These are phyloP conservation scores for Mystacornis crossleyi DNA, from an alignment of 2,113 vertebrate genomes.

Conservation along the genomic window DNA sequence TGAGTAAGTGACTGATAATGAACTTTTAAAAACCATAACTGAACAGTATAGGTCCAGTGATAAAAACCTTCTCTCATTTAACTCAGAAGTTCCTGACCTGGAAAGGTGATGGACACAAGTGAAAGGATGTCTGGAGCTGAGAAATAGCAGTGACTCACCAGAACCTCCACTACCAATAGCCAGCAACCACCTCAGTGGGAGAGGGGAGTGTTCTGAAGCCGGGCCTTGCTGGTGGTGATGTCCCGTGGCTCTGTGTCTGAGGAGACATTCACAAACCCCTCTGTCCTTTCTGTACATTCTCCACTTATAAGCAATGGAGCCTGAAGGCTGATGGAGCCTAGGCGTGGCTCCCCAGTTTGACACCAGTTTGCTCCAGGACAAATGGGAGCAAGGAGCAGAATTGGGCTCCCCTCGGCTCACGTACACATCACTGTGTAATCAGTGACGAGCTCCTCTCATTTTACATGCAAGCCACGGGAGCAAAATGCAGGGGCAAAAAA, in stretches of 20 bases:
- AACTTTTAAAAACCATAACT: not conserved
- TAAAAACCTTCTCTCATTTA: not conserved
- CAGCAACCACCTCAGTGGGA: fast-evolving
- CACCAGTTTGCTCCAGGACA: not conserved
- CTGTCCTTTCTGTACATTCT: not conserved
- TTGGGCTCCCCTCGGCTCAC: fast-evolving
- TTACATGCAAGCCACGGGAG: not conserved
- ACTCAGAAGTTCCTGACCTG: not conserved
- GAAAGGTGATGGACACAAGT: not conserved
- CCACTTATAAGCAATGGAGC: not conserved
- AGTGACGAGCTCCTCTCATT: not conserved
- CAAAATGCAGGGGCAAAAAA: not conserved
- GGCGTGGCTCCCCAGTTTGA: not conserved
- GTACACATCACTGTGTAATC: not conserved
- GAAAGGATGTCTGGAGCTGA: not conserved
- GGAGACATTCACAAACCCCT: not conserved
- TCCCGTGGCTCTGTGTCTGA: not conserved
- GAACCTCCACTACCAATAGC: not conserved
- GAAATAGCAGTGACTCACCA: not conserved
- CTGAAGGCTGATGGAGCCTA: not conserved
- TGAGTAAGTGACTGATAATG: not conserved
- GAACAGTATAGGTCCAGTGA: not conserved
- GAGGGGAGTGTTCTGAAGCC: fast-evolving
- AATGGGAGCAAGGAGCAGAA: not conserved
- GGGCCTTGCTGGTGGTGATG: not conserved